phyloP scores from a whole-genome alignment of 2,888 invertebrate species.

The Zygothrica quintamaculata region DNA sequence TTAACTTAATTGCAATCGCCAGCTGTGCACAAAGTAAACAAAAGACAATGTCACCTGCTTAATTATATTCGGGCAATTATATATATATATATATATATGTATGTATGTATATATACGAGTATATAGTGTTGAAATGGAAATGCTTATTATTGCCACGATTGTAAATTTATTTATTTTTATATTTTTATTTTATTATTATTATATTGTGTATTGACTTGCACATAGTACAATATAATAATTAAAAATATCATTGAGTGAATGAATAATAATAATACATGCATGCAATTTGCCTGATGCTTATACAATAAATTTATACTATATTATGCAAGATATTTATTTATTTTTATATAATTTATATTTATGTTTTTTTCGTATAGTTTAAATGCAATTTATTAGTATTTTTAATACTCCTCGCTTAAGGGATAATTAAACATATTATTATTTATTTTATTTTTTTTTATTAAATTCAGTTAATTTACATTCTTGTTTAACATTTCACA shows the following conservation, averaged over 20 bases:
- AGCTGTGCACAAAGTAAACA: constrained; percentile 4
- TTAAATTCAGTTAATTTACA: constrained; percentile 73
- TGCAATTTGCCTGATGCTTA: constrained; percentile 10
- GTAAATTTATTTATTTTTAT: neutral
- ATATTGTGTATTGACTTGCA: constrained; percentile 4
- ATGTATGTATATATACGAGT: too few species aligned
- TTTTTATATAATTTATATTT: constrained; percentile 3
- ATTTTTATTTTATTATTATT: neutral
- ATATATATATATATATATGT: neutral
- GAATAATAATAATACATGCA: neutral
- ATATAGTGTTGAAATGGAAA: constrained; percentile 6
- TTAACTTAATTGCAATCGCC: constrained; percentile 27
- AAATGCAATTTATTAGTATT: constrained; percentile 73
- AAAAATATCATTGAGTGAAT: constrained; percentile 52
- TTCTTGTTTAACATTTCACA: constrained; percentile 50
- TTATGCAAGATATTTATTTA: constrained; percentile 9
- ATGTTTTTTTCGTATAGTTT: constrained; percentile 50
- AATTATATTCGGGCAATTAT: constrained; percentile 16
- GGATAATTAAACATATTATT: constrained; percentile 25
- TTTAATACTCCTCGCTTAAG: constrained; percentile 58
- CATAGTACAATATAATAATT: constrained; percentile 36
- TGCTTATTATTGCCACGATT: neutral
- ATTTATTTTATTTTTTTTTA: too few species aligned
- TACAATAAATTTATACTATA: constrained; percentile 7
- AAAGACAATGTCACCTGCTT: constrained; percentile 19